Percentiles rank a stretch among this genome's conserved stretches.
phyloP scores from a whole-genome alignment of 2,888 invertebrate species.

The Microdon myrmicae region DNA sequence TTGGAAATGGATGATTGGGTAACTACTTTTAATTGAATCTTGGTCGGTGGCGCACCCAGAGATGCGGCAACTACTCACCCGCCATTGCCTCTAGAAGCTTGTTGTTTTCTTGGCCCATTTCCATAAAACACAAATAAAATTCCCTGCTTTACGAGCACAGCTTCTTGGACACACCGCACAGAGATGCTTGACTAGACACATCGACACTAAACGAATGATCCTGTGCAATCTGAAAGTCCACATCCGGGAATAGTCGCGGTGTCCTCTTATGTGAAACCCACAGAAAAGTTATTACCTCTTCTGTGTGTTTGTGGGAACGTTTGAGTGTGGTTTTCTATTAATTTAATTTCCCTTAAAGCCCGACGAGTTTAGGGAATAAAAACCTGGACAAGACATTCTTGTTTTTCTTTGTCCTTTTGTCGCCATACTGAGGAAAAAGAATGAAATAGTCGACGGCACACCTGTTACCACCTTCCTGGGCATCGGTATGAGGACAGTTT shows the following conservation, averaged over 20 bases:
- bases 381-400: slow-evolving; percentile 31
- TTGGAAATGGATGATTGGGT: slow-evolving; percentile 47
- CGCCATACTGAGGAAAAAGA: too few species aligned
- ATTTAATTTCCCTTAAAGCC: slow-evolving; percentile 33
- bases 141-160: slow-evolving; percentile 32
- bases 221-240: slow-evolving; percentile 34
- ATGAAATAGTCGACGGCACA: too few species aligned
- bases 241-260: slow-evolving; percentile 14
- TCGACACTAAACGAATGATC: background rate
- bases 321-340: slow-evolving; percentile 37
- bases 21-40: slow-evolving; percentile 48
- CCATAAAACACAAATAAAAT: slow-evolving; percentile 49
- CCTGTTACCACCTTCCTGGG: slow-evolving; percentile 40
- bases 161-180: too few species aligned
- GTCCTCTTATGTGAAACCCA: slow-evolving; percentile 20
- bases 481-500: slow-evolving; percentile 29
- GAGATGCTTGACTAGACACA: too few species aligned
- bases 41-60: slow-evolving; percentile 5
- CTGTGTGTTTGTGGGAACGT: slow-evolving; percentile 11
- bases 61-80: slow-evolving; percentile 11
- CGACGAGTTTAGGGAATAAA: slow-evolving; percentile 12
- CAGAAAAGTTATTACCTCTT: slow-evolving; percentile 39
- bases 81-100: slow-evolving; percentile 7
- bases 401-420: slow-evolving; percentile 14
- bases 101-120: slow-evolving; percentile 17